These are phyloP conservation scores for Tenthredo livida DNA, from an alignment of 2,888 invertebrate species.

Conservation along the genomic window DNA sequence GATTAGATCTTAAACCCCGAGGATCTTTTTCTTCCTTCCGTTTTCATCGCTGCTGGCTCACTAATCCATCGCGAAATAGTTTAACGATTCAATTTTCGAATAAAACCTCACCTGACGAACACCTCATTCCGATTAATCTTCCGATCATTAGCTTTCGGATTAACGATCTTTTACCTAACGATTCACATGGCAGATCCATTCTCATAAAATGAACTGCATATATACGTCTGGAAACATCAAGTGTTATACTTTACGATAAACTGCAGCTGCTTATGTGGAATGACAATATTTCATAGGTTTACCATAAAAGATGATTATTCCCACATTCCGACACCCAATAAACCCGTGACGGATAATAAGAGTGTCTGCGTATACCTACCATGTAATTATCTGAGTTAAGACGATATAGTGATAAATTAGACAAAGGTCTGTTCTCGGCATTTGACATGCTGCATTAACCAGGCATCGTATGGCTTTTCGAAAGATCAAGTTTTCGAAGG, in stretches of 20 bases:
- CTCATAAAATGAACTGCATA: not conserved
- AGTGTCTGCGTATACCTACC: not conserved
- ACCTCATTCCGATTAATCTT: slow-evolving; percentile 9
- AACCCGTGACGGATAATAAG: not conserved
- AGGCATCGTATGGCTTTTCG: slow-evolving; percentile 9
- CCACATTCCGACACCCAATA: not conserved
- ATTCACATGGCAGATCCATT: not conserved
- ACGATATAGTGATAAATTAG: slow-evolving; percentile 41
- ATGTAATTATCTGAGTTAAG: slow-evolving; percentile 23
- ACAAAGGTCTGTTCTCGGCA: slow-evolving; percentile 1
- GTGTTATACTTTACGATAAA: not conserved
- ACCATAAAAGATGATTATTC: not conserved
- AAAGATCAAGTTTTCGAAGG: slow-evolving; percentile 42
- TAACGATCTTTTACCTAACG: not conserved
- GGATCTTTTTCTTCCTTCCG: slow-evolving; percentile 30
- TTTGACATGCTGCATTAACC: slow-evolving; percentile 14
- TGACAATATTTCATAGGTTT: not conserved
- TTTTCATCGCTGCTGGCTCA: not conserved
- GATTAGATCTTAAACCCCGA: slow-evolving; percentile 63
- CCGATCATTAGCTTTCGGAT: not conserved
- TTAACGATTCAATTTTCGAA: slow-evolving; percentile 35
- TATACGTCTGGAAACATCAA: not conserved
- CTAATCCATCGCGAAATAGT: slow-evolving; percentile 36
- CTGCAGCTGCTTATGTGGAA: not conserved
- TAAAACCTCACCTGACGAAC: slow-evolving; percentile 3